Base-by-base conservation (phyloP, 2,888 invertebrate species). In the Heliconius sara region DNA sequence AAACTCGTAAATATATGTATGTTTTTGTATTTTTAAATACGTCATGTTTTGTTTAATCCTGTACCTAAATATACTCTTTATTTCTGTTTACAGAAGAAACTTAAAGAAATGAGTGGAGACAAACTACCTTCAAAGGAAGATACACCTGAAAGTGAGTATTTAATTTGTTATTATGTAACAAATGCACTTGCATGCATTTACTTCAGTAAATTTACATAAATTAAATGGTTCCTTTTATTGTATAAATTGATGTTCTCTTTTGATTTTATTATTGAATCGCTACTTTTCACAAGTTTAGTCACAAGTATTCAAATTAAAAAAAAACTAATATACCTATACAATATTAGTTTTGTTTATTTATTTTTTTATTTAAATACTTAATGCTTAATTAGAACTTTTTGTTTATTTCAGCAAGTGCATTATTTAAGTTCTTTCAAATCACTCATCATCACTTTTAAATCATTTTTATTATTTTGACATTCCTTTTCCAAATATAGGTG, bases 401-500 rank as follows among this genome's bases (percentile, higher is more conserved):
- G 7, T 52, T 52, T 9, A 52, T 7, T 9, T 39, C 10, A 10
- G 10, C 10, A 39, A 10, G 2, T 39, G 39, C 39, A 39, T 10
- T 39, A 19, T 5, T 47, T 47, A 52, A 7, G 6, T 52, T 19
- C 34, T 9, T 34, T 34, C 1, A 9, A 34, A 19, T 7, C 25
- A 25, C 12, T 25, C 12, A 63, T 25, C 25, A 5, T 13, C 25
- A 13, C 12, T 63, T 65, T 27, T 16, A 65, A 27, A 2, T 16
- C 0, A n/a, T 60, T 16, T 30, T 27, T 0, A 27, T 27, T 65
- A 12, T 30, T 39, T 71, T 19, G 9, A 27, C 13, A 57, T 60
- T 47, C 43, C 7, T 34, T 9, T 67, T 67, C 22, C 27, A 30
- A 52, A 82, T 78, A 12, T 81, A 85, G 84, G 83, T 79, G 74